Percentiles rank a stretch among this genome's conserved stretches.
phyloP scores from a whole-genome alignment of 2,113 vertebrate species.

The Trematocara variabile region DNA sequence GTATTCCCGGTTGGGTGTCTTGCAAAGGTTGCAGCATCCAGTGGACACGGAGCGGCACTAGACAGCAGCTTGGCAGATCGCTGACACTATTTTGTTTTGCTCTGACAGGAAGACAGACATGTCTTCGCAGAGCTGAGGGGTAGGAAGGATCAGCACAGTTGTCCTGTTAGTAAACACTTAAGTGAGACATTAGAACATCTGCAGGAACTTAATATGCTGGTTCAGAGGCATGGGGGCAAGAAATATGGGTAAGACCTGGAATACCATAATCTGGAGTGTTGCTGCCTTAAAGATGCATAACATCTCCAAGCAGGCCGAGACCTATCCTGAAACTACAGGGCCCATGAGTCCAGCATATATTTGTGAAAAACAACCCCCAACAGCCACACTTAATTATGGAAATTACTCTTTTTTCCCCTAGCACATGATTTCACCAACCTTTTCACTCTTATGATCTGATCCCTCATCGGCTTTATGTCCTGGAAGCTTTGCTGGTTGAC shows the following conservation, averaged over 20 bases:
- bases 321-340: conserved; percentile 5
- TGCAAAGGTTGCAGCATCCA: conserved; percentile 39
- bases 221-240: neutral
- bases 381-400: neutral
- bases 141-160: neutral
- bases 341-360: neutral
- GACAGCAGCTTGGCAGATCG: neutral
- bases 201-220: neutral
- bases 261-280: conserved; percentile 12
- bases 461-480: conserved; percentile 94
- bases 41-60: neutral
- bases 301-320: conserved; percentile 34
- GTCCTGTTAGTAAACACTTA: neutral
- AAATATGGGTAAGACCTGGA: neutral
- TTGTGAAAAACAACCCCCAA: neutral
- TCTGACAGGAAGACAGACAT: neutral
- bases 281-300: conserved; percentile 11
- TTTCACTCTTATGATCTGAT: conserved; percentile 97
- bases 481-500: conserved; percentile 98
- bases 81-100: neutral
- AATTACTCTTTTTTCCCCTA: fast-evolving
- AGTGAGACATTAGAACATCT: neutral
- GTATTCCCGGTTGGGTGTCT: conserved; percentile 32
- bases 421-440: conserved; percentile 71
- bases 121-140: neutral